Base-by-base conservation (phyloP, 2,888 invertebrate genomes). In the Fragum whitleyi region DNA sequence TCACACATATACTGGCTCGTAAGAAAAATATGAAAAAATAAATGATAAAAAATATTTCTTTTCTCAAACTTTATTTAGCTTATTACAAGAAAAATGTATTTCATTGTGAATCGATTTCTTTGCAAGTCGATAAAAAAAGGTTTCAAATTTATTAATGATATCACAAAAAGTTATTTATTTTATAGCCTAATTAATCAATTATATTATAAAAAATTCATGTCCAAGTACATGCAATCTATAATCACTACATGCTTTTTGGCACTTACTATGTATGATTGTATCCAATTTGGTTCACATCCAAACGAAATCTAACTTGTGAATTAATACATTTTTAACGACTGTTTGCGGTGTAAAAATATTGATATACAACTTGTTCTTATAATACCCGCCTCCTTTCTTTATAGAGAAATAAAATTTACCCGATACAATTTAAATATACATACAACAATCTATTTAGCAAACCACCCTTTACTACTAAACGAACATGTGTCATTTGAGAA, bases 391-490 rank as follows among this genome's bases (percentile, higher is more conserved):
- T 47, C 47, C 47, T 47, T 47, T 47, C 47, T 47, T n/a, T 47
- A 47, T 47, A 1, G 26, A 57, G 28, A 57, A 57, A 23, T 57
- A 57, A 26, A 57, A 19, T 14, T 14, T 23, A 28, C 28, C 26
- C 57, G 57, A 57, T 57, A 57, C 57, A 57, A 57, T 57, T 57
- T 28, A 57, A 57, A 57, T 26, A 21, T 57, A 57, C 57, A 57
- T 57, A 47, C 47, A 16, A 47, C 47, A 47, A 47, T 47, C 47
- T 47, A 47, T 47, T 47, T 47, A 47, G n/a, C 14, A 47, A 19
- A 47, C 6, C 39, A 47, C 47, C 47, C 47, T 47, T 47, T 9
- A n/a, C 47, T 47, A 47, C 14, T n/a, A n/a, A n/a, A n/a, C n/a
- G n/a, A n/a, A n/a, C n/a, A n/a, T n/a, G n/a, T n/a, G n/a, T n/a